These are phyloP conservation scores for Macrophya annulata DNA, from an alignment of 2,888 invertebrate species.

Conservation along the genomic window DNA sequence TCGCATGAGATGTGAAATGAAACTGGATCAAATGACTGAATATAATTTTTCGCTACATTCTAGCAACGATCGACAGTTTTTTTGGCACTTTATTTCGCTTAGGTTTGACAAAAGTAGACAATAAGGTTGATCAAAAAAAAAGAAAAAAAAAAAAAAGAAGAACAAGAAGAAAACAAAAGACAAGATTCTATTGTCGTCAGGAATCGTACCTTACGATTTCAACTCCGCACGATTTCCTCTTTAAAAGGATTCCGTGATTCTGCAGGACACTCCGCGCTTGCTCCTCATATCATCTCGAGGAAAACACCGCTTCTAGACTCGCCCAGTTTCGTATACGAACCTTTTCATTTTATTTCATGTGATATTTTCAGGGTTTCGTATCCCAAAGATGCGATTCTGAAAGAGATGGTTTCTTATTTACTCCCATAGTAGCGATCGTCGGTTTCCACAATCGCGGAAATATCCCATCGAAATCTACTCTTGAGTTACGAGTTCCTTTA, in stretches of 20 bases:
- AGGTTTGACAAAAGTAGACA: neutral
- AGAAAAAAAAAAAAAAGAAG: neutral
- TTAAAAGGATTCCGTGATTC: slow-evolving; percentile 20
- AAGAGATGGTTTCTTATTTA: neutral
- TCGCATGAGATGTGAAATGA: neutral
- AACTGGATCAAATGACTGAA: neutral
- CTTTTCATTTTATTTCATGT: neutral
- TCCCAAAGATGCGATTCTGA: neutral
- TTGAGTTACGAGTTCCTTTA: neutral
- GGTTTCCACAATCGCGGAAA: neutral
- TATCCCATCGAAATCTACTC: neutral
- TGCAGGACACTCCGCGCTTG: neutral
- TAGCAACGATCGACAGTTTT: neutral
- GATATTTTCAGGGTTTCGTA: neutral
- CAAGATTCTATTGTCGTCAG: neutral
- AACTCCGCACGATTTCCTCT: slow-evolving; percentile 28
- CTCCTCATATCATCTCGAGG: neutral
- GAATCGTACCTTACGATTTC: slow-evolving; percentile 10
- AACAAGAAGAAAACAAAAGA: neutral
- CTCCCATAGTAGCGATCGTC: neutral
- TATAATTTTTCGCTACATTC: too few relatives aligned
- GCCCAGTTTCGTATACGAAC: neutral
- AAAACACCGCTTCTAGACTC: slow-evolving; percentile 2
- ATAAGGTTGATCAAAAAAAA: neutral
- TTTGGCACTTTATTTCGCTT: neutral